Conservation (phyloP, 2,113 vertebrate species). For the Dipodomys merriami region DNA sequence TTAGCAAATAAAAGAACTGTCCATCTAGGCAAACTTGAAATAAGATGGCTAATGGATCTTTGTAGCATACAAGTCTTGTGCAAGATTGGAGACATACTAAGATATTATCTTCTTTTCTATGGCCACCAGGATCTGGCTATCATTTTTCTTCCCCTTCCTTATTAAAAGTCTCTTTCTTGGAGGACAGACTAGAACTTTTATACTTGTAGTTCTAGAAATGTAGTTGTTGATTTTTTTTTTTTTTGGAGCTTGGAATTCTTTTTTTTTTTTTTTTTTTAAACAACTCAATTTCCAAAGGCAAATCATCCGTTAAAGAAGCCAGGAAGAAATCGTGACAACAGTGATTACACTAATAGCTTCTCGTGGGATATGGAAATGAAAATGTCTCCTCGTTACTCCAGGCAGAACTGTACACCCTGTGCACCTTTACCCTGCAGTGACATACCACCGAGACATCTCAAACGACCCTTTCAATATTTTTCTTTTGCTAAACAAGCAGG, state of each 20-base stretch:
- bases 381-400: conserved; percentile 26
- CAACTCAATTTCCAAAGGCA: conserved; percentile 73
- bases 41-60: background rate
- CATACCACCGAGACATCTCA: background rate
- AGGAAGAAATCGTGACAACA: conserved; percentile 66
- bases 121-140: background rate
- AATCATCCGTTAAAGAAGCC: conserved; percentile 71
- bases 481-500: conserved; percentile 72
- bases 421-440: background rate
- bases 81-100: background rate
- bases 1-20: background rate
- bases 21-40: background rate
- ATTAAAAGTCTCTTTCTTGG: background rate
- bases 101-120: background rate
- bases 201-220: conserved; percentile 48
- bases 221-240: background rate
- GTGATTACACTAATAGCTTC: conserved; percentile 72
- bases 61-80: background rate
- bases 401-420: conserved; percentile 20
- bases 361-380: conserved; percentile 68
- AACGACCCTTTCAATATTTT: conserved; percentile 55
- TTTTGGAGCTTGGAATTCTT: conserved; percentile 53
- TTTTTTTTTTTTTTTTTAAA: conserved; percentile 64
- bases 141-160: background rate
- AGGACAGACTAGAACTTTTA: conserved; percentile 38